Evolutionary conservation across 2,113 vertebrate genomes (phyloP), one percentile per base, ranked within the genome.

Genomic region (Myiagra hebetior): DNA sequence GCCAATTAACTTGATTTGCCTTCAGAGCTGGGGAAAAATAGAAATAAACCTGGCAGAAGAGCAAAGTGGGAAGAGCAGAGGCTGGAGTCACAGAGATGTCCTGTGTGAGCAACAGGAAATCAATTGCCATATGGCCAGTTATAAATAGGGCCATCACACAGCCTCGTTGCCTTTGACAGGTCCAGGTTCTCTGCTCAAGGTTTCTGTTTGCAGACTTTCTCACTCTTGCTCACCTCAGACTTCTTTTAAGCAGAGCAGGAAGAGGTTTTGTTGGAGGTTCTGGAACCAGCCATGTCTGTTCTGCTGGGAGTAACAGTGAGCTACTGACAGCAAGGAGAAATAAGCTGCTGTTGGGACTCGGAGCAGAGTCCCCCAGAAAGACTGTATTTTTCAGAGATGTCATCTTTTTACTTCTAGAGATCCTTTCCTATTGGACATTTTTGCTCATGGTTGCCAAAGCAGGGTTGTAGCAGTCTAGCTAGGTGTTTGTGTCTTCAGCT

Each of bases 11-110:
- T 95, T 89, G 85, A 92, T 92, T 93, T 95, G 80, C 64, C 64
- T 93, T 94, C 27, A 76, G 96, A 96, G 80, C 76, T 69, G 70
- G 53, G 26, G 49, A 72, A 72, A 94, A 82, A 57, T 93, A 96
- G 89, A 96, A 96, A 96, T 96, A 96, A 96, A 91, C 85, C 76
- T 97, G 96, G 93, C 88, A 93, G 63, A 92, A 81, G 83, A 86
- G 53, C 0, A 4, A 81, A 68, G 44, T 81, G 52, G 85, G 65
- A 92, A 86, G 72, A 17, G 10, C n/a, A 78, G 88, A 76, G 74
- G 65, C 78, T 87, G 74, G 70, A 96, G 57, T 65, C 74, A 89
- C 2, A 1, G 74, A 91, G 83, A 68, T 14, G 65, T 80, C 65
- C 84, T 81, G 52, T 81, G 94, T 93, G 89, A 93, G 73, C 94